Evolutionary conservation across 2,888 invertebrate genomes (phyloP).

Genomic region (Agrochola circellaris): DNA sequence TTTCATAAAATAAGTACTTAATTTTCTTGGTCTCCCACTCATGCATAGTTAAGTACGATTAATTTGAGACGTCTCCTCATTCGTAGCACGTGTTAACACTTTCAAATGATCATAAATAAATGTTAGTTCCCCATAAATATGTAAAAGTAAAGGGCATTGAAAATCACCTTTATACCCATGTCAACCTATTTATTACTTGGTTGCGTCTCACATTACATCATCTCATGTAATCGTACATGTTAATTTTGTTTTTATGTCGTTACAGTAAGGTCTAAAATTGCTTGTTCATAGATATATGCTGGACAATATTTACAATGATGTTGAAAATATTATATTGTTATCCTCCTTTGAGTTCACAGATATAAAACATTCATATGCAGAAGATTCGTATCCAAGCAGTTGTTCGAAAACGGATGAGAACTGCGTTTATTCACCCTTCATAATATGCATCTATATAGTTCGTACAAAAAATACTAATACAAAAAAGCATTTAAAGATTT

Average conservation of each 20-base stretch:
- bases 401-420: slow-evolving; percentile 34
- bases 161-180: slow-evolving; percentile 37
- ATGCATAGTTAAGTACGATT: slow-evolving; percentile 66
- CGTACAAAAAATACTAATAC: slow-evolving; percentile 69
- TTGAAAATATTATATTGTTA: slow-evolving; percentile 44
- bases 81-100: slow-evolving; percentile 69
- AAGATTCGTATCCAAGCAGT: slow-evolving; percentile 27
- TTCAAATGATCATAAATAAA: slow-evolving; percentile 42
- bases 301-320: slow-evolving; percentile 32
- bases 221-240: slow-evolving; percentile 38
- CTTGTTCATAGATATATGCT: slow-evolving; percentile 33
- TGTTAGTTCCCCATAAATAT: slow-evolving; percentile 40
- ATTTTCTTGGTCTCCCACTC: slow-evolving; percentile 81
- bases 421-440: slow-evolving; percentile 46
- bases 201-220: slow-evolving; percentile 52
- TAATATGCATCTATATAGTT: slow-evolving; percentile 56
- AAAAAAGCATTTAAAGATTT: slow-evolving; percentile 70
- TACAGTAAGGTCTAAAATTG: slow-evolving; percentile 40
- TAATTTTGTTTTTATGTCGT: slow-evolving; percentile 32
- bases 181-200: slow-evolving; percentile 44
- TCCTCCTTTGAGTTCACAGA: slow-evolving; percentile 45
- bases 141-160: slow-evolving; percentile 43
- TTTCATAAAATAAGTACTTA: slow-evolving; percentile 88
- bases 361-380: slow-evolving; percentile 18
- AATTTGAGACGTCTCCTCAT: slow-evolving; percentile 61